Evolutionary conservation across 2,113 vertebrate genomes (phyloP).

Genomic region (Silurus asotus): DNA sequence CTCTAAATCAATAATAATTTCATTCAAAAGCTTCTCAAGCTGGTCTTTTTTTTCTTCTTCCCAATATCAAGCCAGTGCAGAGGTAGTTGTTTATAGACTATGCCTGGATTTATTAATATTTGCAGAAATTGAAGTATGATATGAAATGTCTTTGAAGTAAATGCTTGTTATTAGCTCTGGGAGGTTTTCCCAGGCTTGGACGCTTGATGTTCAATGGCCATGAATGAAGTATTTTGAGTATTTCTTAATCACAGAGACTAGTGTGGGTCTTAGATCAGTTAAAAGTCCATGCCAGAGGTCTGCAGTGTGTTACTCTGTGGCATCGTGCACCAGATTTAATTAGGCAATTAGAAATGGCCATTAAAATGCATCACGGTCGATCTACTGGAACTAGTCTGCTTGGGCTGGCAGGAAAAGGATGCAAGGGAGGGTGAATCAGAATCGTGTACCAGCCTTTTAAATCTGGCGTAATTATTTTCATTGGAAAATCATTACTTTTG

Average conservation of each 20-base stretch:
- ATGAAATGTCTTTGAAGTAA: background rate
- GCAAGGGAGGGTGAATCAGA: background rate
- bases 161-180: background rate
- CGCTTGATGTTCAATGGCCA: background rate
- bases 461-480: background rate
- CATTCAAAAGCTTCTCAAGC: background rate
- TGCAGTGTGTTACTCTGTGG: slow-evolving; percentile 16
- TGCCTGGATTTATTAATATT: slow-evolving; percentile 2
- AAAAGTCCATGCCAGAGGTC: slow-evolving; percentile 35
- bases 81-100: background rate
- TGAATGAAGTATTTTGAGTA: background rate
- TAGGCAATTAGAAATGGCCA: slow-evolving; percentile 42
- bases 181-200: background rate
- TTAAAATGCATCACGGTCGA: slow-evolving; percentile 32
- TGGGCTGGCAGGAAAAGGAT: background rate
- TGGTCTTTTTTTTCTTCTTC: background rate
- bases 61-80: background rate
- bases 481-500: background rate
- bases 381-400: slow-evolving; percentile 7
- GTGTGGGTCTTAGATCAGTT: slow-evolving; percentile 8
- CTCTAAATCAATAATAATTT: slow-evolving; percentile 3
- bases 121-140: background rate
- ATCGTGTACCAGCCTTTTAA: background rate
- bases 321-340: slow-evolving; percentile 21
- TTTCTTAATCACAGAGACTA: background rate